Evolutionary conservation across 1,140 invertebrate species (phyloP).

Genomic region (Rhopalosiphum padi): DNA sequence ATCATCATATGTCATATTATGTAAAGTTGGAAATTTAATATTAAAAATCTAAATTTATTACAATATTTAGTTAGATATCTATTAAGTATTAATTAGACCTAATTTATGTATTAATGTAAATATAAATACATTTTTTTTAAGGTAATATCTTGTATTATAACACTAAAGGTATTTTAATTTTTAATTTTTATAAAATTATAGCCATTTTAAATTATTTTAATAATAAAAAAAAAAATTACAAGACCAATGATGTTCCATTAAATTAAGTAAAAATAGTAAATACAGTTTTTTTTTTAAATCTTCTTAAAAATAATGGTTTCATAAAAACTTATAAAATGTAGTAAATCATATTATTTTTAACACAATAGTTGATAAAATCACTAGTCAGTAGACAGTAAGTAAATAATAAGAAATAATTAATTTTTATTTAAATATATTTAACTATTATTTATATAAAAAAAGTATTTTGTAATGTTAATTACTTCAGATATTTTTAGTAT

Average conservation of each 20-base stretch:
- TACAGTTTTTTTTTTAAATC: not conserved
- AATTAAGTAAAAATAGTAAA: not conserved
- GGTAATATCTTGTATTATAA: not conserved
- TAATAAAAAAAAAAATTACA: not conserved
- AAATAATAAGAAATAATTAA: not conserved
- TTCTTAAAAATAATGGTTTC: not conserved
- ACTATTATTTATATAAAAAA: not conserved
- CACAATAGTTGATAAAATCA: not conserved
- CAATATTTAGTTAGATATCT: not conserved
- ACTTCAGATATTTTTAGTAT: not conserved
- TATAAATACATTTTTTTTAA: not conserved
- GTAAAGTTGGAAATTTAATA: not conserved
- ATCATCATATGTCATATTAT: not conserved
- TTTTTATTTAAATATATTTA: not conserved
- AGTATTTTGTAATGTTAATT: not conserved
- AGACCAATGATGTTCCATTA: not conserved
- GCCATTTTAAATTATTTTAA: not conserved
- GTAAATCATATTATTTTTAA: not conserved
- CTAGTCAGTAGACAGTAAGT: not conserved
- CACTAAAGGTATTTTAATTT: not conserved
- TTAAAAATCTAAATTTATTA: not conserved
- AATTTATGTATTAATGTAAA: not conserved
- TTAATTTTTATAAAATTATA: not conserved
- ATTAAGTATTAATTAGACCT: not conserved
- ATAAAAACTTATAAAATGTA: not conserved